phyloP scores from a whole-genome alignment of 2,888 invertebrate species.

The Torymus auratus region DNA sequence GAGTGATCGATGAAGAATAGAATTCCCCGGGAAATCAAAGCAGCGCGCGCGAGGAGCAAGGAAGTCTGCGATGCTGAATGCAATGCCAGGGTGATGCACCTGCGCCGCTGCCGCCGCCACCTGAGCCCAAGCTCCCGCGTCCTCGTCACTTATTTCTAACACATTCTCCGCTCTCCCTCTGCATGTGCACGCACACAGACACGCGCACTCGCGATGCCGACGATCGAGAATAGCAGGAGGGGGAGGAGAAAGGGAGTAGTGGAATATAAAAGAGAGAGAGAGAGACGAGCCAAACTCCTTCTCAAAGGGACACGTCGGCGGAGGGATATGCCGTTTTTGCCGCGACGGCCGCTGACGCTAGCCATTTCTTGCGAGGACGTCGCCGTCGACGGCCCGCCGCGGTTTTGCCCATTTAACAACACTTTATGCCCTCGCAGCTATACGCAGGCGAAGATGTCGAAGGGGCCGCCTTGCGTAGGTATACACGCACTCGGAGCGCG shows the following conservation, averaged over 20 bases:
- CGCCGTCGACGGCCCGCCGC: too few species aligned
- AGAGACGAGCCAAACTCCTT: too few species aligned
- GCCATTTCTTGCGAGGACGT: neutral
- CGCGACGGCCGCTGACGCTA: neutral
- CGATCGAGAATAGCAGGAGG: neutral
- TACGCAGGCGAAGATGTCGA: too few species aligned
- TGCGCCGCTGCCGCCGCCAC: slow-evolving; percentile 57
- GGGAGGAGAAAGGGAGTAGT: slow-evolving; percentile 1
- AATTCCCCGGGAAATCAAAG: too few species aligned
- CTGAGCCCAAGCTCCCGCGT: slow-evolving; percentile 56
- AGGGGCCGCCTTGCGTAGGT: too few species aligned
- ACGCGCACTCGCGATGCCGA: neutral
- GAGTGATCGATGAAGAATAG: too few species aligned
- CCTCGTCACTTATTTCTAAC: slow-evolving; percentile 42
- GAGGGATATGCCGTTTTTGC: too few species aligned
- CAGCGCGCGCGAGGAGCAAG: slow-evolving; percentile 54
- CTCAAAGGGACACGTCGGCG: too few species aligned
- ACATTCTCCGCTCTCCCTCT: slow-evolving; percentile 14
- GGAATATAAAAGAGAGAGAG: too few species aligned
- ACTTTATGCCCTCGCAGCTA: slow-evolving; percentile 9
- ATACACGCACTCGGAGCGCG: too few species aligned
- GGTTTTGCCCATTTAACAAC: slow-evolving; percentile 34
- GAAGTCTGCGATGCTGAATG: slow-evolving; percentile 33
- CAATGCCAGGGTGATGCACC: slow-evolving; percentile 53
- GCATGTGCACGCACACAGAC: neutral